Base-by-base conservation (phyloP, 2,888 invertebrate genomes). In the Nudaria mundana region DNA sequence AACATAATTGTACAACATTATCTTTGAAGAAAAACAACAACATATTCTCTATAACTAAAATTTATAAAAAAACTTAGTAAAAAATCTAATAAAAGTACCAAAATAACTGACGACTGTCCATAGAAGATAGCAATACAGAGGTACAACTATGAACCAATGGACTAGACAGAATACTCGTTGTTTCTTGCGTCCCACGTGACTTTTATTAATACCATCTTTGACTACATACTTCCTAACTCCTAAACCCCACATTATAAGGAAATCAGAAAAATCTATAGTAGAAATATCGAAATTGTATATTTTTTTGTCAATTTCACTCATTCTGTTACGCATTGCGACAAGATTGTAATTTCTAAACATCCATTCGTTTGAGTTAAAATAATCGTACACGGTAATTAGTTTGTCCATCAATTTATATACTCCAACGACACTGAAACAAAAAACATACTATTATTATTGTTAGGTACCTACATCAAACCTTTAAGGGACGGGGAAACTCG, bases 281-380 rank as follows among this genome's bases (percentile, higher is more conserved):
- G 29, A 26, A 0, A 56, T 2, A 30, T 61, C 45, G 7, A 52
- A 58, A 28, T 56, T 52, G 18, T 49, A 61, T 0, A 61, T 50
- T 0, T 11, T 12, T 22, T 40, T 48, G 25, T 61, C 61, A 0
- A 43, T 34, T 7, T 53, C 35, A 8, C 48, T 50, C 20, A 56
- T 24, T 6, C 31, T 29, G 5, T 10, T 20, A 2, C 34, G 12
- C 37, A 43, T 25, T 1, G 11, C 20, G 7, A 22, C 10, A 2
- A 37, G 3, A 14, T 46, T 46, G 7, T 46, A 36, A 2, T 42
- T 30, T 25, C 26, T 45, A 24, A 7, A 55, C 25, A 5, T 23
- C 39, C 41, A 46, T 4, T 32, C 37, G 11, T 25, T 53, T 38
- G 11, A 37, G 0, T 18, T 1, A 12, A 55, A 61, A 7, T 34